phyloP scores from a whole-genome alignment of 1,140 invertebrate species.

The Drosophila ogumai region DNA sequence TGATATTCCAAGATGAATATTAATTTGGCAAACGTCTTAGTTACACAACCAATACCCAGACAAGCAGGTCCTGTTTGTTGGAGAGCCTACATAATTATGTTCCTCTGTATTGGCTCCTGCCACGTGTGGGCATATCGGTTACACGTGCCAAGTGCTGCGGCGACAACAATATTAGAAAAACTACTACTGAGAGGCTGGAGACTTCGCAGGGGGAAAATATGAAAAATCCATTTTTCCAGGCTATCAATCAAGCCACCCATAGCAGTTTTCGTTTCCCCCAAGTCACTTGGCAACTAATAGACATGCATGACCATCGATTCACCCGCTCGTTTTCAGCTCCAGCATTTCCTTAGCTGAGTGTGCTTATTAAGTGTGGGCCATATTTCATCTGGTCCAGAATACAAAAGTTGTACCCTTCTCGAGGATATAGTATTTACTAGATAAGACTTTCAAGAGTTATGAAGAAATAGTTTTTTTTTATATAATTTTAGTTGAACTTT shows the following conservation, averaged over 20 bases:
- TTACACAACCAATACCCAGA: conserved; percentile 48
- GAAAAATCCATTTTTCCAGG: conserved; percentile 67
- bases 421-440: background rate
- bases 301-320: conserved; percentile 55
- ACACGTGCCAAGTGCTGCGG: conserved; percentile 55
- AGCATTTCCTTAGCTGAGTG: conserved; percentile 35
- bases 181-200: conserved; percentile 10
- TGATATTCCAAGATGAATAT: conserved; percentile 34
- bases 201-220: conserved; percentile 36
- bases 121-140: conserved; percentile 42
- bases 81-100: conserved; percentile 47
- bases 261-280: conserved; percentile 19
- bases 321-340: conserved; percentile 3
- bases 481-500: background rate
- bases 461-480: background rate
- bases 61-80: conserved; percentile 5
- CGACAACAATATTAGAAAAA: conserved; percentile 45
- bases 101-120: conserved; percentile 11
- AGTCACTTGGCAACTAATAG: conserved; percentile 54
- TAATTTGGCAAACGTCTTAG: conserved; percentile 67
- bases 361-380: conserved; percentile 68
- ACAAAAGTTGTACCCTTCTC: background rate
- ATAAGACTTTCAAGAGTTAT: background rate
- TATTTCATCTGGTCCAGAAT: conserved; percentile 61
- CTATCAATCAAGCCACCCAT: conserved; percentile 68